Base-by-base conservation (phyloP, 30 jellyfish, hydroid and myxozoan species). In the Turritopsis rubra region DNA sequence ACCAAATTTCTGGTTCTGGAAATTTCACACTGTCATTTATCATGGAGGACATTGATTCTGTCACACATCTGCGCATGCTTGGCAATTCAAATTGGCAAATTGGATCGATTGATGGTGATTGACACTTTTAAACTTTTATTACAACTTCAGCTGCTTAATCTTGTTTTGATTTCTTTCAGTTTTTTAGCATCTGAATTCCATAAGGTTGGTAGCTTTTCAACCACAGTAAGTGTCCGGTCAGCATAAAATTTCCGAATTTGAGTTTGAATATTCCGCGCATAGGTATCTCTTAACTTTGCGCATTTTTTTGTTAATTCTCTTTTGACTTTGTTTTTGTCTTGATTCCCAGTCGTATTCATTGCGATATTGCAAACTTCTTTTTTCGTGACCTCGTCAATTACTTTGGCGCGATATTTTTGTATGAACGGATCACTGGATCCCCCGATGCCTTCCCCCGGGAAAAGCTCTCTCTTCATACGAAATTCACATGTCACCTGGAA, bases 351-450 rank as follows among this genome's bases (percentile, higher is more conserved):
- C 30, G 87, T 80, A 25, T 23, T 26, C 81, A 80, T 52, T 20
- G 70, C 76, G 24, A 65, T 19, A 54, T 68, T 80, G 81, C 87
- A 80, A 21, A 80, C 82, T 29, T 80, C 87, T 80, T 80, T 80
- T 0, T 68, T 68, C 23, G 87, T 80, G 28, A 80, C 87, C 29
- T 80, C 70, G 79, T 80, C 87, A 19, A 31, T 53, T 16, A 80
- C 87, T 80, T 54, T 80, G 54, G 78, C 87, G 65, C 79, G 87
- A 52, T 80, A 80, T 66, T 80, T 80, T 80, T 26, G 79, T 52
- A 52, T 53, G 70, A 80, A 80, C 66, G 54, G 54, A 52, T 80
- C 87, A 1, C 31, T 65, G 28, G 78, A 26, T 18, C 87, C 87
- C 22, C 87, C 87, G 28, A 80, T 80, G 0, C 87, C 87, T 16